A percentile compares a stretch with the other conserved stretches of the same genome.
These are phyloP conservation scores for Epistrophe grossulariae DNA, from an alignment of 2,888 invertebrate genomes.

Conservation along the genomic window DNA sequence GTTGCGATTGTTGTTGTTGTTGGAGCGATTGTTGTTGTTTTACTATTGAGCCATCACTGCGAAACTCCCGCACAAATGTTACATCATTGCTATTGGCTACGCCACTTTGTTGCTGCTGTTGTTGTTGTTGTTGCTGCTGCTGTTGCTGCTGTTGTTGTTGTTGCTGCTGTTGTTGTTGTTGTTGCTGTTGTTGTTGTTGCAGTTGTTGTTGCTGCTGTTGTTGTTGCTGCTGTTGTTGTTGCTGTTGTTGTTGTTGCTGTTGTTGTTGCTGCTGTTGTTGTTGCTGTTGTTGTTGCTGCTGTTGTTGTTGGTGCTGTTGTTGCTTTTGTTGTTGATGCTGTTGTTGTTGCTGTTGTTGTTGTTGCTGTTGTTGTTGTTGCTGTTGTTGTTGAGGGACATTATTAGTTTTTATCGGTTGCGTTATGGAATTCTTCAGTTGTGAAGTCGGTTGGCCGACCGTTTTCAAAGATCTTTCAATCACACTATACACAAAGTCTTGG, in stretches of 20 bases:
- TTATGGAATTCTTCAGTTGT: conserved; percentile 46
- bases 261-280: conserved; percentile 66
- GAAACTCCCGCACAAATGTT: conserved; percentile 84
- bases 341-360: conserved; percentile 75
- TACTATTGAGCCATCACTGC: conserved; percentile 81
- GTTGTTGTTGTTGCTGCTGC: conserved; percentile 72
- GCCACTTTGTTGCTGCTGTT: conserved; percentile 74
- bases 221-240: conserved; percentile 74
- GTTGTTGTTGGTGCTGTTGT: conserved; percentile 65
- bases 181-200: conserved; percentile 66
- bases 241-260: conserved; percentile 72
- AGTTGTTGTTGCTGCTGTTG: conserved; percentile 67
- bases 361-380: conserved; percentile 27
- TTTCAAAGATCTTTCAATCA: conserved; percentile 92
- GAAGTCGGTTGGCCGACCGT: conserved; percentile 84
- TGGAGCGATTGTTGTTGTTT: conserved; percentile 78
- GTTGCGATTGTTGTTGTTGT: conserved; percentile 70
- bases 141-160: conserved; percentile 70
- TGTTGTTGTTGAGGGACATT: conserved; percentile 72
- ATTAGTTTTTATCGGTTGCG: conserved; percentile 55
- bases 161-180: conserved; percentile 63
- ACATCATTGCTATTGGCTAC: conserved; percentile 79
- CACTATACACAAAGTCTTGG: conserved; percentile 92
- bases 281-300: conserved; percentile 69
- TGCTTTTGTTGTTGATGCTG: conserved; percentile 63